phyloP scores from a whole-genome alignment of 2,113 vertebrate genomes.

The Oreochromis tanganicae region DNA sequence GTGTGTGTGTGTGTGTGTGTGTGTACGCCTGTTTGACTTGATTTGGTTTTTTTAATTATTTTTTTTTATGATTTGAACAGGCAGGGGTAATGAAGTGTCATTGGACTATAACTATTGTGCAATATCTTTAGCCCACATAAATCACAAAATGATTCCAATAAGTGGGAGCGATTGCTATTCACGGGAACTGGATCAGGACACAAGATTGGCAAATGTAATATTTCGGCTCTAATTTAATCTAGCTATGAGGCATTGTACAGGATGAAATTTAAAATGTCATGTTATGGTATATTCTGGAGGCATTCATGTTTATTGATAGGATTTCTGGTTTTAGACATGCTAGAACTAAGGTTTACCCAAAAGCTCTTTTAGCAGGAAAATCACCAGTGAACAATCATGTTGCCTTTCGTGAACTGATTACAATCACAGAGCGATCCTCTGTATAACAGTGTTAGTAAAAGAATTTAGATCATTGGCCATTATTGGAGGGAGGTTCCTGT shows the following conservation, averaged over 20 bases:
- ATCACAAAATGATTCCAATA: background rate
- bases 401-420: background rate
- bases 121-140: background rate
- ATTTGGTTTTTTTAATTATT: background rate
- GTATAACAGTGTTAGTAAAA: slow-evolving; percentile 1
- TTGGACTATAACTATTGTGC: background rate
- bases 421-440: background rate
- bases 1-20: background rate
- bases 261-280: background rate
- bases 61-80: background rate
- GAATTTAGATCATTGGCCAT: slow-evolving; percentile 30
- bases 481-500: slow-evolving; percentile 24
- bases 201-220: background rate
- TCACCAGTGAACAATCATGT: background rate
- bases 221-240: background rate
- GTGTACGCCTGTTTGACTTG: background rate
- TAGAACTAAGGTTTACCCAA: background rate
- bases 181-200: background rate
- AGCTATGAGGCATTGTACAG: background rate
- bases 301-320: background rate
- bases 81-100: background rate
- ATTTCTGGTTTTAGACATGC: background rate
- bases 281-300: background rate
- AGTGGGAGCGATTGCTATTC: background rate
- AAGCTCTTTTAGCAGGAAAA: background rate